Evolutionary conservation across 1,140 invertebrate genomes (phyloP).

Genomic region (Branchinecta lynchi): DNA sequence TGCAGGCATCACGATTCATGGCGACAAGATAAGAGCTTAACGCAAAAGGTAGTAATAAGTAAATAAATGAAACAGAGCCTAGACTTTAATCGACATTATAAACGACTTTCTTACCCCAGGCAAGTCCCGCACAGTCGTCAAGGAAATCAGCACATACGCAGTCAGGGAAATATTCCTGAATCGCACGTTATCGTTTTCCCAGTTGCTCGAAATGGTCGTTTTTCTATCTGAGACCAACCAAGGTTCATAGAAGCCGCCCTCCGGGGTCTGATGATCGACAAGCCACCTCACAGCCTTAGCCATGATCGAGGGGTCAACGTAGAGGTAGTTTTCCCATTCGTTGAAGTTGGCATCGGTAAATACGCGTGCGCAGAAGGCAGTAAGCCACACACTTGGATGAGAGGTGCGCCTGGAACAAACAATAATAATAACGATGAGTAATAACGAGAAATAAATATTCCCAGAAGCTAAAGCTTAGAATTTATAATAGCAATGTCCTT

Average conservation of each 20-base stretch:
- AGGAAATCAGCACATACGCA: conserved; percentile 69
- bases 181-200: conserved; percentile 35
- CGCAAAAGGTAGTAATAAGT: too few relatives aligned
- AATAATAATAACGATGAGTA: background rate
- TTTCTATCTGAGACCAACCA: conserved; percentile 52
- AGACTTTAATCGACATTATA: background rate
- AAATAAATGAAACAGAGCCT: background rate
- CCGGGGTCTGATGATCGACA: conserved; percentile 54
- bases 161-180: conserved; percentile 70
- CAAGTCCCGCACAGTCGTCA: conserved; percentile 64
- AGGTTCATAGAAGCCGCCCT: conserved; percentile 65
- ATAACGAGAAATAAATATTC: background rate
- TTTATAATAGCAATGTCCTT: too few relatives aligned
- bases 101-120: conserved; percentile 38
- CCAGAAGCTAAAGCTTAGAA: too few relatives aligned
- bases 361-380: conserved; percentile 63
- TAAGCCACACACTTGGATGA: conserved; percentile 65
- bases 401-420: conserved; percentile 51
- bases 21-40: too few relatives aligned
- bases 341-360: conserved; percentile 79
- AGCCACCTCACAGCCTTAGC: conserved; percentile 59
- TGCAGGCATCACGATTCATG: too few relatives aligned
- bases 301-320: conserved; percentile 69
- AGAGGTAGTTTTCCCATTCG: conserved; percentile 84
- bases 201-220: conserved; percentile 52